Conservation (phyloP, 2,888 invertebrate species). For the Actias luna region DNA sequence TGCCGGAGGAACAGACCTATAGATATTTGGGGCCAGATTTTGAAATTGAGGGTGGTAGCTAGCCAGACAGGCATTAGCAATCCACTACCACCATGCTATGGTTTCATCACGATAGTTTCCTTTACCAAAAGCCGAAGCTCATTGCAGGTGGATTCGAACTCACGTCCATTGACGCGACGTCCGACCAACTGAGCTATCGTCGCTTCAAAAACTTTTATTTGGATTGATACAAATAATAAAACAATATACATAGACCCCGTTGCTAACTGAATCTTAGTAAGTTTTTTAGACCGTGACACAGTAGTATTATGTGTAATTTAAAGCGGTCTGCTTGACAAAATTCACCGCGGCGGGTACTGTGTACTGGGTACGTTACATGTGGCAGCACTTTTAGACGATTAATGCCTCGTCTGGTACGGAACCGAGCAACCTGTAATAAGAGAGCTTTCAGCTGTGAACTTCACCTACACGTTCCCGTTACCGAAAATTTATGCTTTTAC, state of each 20-base stretch:
- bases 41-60: too few relatives aligned
- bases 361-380: slow-evolving; percentile 6
- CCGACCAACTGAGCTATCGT: too few relatives aligned
- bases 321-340: background rate
- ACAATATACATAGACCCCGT: background rate
- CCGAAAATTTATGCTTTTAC: slow-evolving; percentile 51
- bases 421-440: slow-evolving; percentile 55
- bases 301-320: background rate
- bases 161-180: too few relatives aligned
- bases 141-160: too few relatives aligned
- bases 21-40: too few relatives aligned
- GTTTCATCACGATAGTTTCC: too few relatives aligned
- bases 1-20: too few relatives aligned
- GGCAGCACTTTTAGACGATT: slow-evolving; percentile 35
- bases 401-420: slow-evolving; percentile 46
- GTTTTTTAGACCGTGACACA: background rate
- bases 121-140: too few relatives aligned
- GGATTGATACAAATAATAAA: background rate
- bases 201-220: background rate
- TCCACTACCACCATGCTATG: too few relatives aligned
- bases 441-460: slow-evolving; percentile 56
- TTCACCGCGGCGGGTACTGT: background rate
- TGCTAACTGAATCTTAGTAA: background rate
- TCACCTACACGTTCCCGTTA: slow-evolving; percentile 47
- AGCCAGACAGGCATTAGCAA: too few relatives aligned